Evolutionary conservation across 2,888 invertebrate species (phyloP), one percentile per base, ranked within the genome.

Genomic region (Abscondita cerata): DNA sequence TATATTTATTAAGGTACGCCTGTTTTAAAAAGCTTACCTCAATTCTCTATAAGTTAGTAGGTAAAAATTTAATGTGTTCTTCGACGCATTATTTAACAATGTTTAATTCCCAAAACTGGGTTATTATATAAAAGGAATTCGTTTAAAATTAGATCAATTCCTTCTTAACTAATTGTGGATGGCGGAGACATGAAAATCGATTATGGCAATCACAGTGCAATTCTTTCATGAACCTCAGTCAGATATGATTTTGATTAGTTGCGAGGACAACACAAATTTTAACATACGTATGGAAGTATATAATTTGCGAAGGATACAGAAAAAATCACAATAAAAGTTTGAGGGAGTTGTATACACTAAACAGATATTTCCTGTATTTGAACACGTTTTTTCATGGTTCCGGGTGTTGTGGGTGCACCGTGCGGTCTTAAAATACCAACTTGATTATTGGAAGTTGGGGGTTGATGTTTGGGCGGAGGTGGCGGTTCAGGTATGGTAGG

Each of bases 301-400:
- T 47, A 51, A 50, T 57, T 59, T 50, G 48, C 52, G 52, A 41
- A 50, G 20, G 33, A 57, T 61, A 60, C 52, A 38, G 52, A 53
- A 46, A 64, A 44, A 58, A 58, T 58, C 51, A 62, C 52, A 62
- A 58, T 47, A 58, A 56, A 18, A 52, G 61, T 58, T 53, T 51
- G 18, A 41, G 13, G 19, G 15, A 20, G 6, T 25, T 25, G 25
- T 25, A n/a, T n/a, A 57, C 57, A 60, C 83, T 89, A 94, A 83
- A 94, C 94, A 64, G 93, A 93, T 83, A 95, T 95, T 81, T 95
- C 94, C 81, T 93, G 93, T 79, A 95, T 95, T 83, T 94, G 94
- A 74, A 95, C 94, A 80, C 94, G 87, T 81, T 94, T 94, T 82
- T 94, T 94, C 84, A 89, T 88, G 67, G 90, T 89, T 59, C 90